A percentile compares a stretch with the other conserved stretches of the same genome.
phyloP scores from a whole-genome alignment of 2,113 vertebrate species.

The Bucco capensis region DNA sequence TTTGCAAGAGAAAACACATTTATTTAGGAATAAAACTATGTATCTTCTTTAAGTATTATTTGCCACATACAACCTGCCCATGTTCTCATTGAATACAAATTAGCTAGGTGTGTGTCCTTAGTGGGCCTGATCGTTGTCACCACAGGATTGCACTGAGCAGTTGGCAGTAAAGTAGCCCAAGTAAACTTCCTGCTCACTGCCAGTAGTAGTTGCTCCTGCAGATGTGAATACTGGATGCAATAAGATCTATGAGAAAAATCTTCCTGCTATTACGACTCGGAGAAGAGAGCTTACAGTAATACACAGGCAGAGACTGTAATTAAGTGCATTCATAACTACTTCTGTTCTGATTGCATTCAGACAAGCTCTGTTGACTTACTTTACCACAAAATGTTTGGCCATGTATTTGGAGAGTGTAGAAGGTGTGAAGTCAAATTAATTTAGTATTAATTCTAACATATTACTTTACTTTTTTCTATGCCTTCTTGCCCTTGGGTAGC shows the following conservation, averaged over 20 bases:
- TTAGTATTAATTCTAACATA: not conserved
- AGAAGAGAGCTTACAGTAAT: not conserved
- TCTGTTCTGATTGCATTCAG: not conserved
- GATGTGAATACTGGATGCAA: not conserved
- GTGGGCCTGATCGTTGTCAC: not conserved
- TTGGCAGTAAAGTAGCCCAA: not conserved
- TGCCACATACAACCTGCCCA: accelerated
- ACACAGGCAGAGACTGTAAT: not conserved
- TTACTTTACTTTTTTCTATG: not conserved
- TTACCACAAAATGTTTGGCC: not conserved
- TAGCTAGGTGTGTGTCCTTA: not conserved
- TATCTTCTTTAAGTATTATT: not conserved
- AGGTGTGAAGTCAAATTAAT: not conserved
- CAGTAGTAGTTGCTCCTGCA: not conserved
- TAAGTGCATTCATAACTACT: not conserved
- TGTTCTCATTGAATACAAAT: not conserved
- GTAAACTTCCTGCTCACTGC: not conserved
- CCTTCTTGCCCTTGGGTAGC: not conserved
- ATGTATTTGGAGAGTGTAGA: not conserved
- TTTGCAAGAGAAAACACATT: not conserved
- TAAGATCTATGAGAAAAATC: not conserved
- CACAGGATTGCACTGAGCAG: not conserved
- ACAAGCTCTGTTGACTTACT: not conserved
- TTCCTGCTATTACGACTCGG: not conserved
- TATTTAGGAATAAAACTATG: not conserved